Evolutionary conservation across 1,140 invertebrate species (phyloP), one percentile per base, ranked within the genome.

Genomic region (Cotesia glomerata): DNA sequence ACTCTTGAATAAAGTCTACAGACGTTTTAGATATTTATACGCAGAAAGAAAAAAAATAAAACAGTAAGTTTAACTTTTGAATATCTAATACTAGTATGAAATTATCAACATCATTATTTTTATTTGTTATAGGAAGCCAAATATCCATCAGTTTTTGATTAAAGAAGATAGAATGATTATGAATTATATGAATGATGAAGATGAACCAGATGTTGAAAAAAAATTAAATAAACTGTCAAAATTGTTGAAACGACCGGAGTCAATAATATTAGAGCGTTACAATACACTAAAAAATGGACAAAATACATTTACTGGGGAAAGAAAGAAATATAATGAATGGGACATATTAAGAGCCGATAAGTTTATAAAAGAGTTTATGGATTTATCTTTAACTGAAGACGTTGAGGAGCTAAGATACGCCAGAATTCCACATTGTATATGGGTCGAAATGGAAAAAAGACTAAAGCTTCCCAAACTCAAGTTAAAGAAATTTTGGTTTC

Each of bases 401-500:
- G 36, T 86, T 54, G 16, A 63, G 1, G 80, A 85, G 11, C 75
- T 86, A 3, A 85, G 85, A 76, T 69, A 79, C 70, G 76, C 76
- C 26, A 58, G 16, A 3, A 76, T 85, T 49, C 79, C 80, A 34
- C 73, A 73, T 49, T 18, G 73, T 32, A 72, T 85, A 11, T 86
- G 85, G 85, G 4, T 74, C 7, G 75, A 81, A 72, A 26, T 86
- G 34, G 77, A 80, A 78, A 34, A 78, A 13, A 77, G 71, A 65
- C 13, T 85, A 56, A 58, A 78, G 5, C 80, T 85, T 61, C 3
- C 78, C n/a, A 8, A 67, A 0, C 63, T 68, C 8, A 7, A 52
- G 13, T 72, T 85, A 1, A 76, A 74, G 74, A 36, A 59, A 4
- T 81, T 81, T 70, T 86, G 85, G 85, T 66, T 71, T 7, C 3